phyloP scores from a whole-genome alignment of 2,113 vertebrate species.

The Eupsittula cactorum region DNA sequence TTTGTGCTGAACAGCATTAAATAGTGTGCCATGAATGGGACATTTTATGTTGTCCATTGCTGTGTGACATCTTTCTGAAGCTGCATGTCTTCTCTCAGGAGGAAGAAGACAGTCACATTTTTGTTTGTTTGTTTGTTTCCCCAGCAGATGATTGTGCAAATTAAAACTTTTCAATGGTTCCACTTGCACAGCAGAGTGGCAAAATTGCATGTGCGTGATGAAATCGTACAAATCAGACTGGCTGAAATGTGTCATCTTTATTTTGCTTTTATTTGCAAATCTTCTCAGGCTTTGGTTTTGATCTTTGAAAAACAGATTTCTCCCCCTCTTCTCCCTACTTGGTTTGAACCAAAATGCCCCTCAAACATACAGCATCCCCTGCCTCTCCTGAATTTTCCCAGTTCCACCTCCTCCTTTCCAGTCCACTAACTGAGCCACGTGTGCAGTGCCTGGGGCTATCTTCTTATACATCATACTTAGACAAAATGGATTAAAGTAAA shows the following conservation, averaged over 20 bases:
- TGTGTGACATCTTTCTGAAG: neutral
- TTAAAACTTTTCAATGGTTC: neutral
- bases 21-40: neutral
- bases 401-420: neutral
- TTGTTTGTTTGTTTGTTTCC: neutral
- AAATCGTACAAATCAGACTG: neutral
- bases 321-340: neutral
- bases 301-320: neutral
- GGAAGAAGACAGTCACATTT: neutral
- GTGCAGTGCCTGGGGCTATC: neutral
- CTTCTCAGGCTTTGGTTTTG: neutral
- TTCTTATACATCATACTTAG: neutral
- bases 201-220: neutral
- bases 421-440: neutral
- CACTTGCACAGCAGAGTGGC: neutral
- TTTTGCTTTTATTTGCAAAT: neutral
- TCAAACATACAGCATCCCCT: neutral
- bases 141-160: neutral
- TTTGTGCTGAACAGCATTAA: neutral
- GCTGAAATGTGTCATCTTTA: neutral
- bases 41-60: neutral
- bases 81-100: neutral
- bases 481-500: neutral
- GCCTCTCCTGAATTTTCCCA: neutral
- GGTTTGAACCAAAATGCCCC: neutral